Evolutionary conservation across 2,113 vertebrate genomes (phyloP).

Genomic region (Rhynchopsitta pachyrhyncha): DNA sequence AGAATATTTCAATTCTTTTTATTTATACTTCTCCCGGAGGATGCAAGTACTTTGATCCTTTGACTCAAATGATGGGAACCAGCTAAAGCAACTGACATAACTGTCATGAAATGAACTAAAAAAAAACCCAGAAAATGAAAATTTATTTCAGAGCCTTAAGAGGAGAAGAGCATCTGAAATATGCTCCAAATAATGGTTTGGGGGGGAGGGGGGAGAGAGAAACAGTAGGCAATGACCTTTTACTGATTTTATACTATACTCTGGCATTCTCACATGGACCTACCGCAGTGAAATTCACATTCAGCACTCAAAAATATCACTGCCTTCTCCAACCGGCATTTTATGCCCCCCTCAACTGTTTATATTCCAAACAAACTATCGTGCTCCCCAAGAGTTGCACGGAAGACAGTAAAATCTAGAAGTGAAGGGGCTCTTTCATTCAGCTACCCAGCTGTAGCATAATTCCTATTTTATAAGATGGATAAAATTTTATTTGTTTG

Average conservation of each 20-base stretch:
- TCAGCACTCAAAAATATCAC: background rate
- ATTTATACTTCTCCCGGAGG: constrained; percentile 59
- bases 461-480: background rate
- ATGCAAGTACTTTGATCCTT: constrained; percentile 51
- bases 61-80: constrained; percentile 54
- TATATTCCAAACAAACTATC: background rate
- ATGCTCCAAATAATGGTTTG: constrained; percentile 1
- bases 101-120: constrained; percentile 26
- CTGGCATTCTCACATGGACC: constrained; percentile 23
- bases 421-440: background rate
- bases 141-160: constrained; percentile 38
- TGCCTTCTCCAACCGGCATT: background rate
- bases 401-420: background rate
- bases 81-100: constrained; percentile 48
- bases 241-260: background rate
- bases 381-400: background rate
- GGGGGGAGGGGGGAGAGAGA: rapidly evolving
- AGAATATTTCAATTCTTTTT: constrained; percentile 60
- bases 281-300: constrained; percentile 24
- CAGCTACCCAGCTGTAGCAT: background rate
- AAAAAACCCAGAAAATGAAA: background rate
- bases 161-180: constrained; percentile 20
- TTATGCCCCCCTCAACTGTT: background rate
- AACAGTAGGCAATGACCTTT: background rate
- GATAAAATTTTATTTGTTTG: background rate